Evolutionary conservation across 30 jellyfish, hydroid and myxozoan genomes (phyloP).

Genomic region (Aurelia aurita complex sp. Pacific): DNA sequence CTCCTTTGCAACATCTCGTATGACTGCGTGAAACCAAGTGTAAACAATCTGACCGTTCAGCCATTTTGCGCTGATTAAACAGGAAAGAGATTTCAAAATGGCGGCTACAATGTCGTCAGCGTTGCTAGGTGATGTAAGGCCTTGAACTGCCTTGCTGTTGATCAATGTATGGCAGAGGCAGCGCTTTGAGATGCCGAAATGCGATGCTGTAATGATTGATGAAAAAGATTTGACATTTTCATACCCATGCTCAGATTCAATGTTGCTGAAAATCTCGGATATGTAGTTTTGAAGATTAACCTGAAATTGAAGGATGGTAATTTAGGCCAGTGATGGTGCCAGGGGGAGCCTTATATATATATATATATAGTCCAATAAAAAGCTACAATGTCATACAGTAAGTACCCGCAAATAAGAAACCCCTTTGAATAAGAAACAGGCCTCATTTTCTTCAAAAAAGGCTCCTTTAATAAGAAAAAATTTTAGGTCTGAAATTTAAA

Average conservation of each 20-base stretch:
- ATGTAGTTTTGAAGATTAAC: conserved; percentile 11
- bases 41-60: conserved; percentile 26
- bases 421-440: too few species aligned
- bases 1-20: conserved; percentile 27
- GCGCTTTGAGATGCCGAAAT: conserved; percentile 65
- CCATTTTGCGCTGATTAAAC: conserved; percentile 32
- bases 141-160: not conserved
- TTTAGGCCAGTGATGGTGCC: not conserved
- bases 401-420: too few species aligned
- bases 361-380: too few species aligned
- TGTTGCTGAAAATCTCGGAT: conserved; percentile 24
- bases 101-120: not conserved
- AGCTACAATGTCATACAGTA: too few species aligned
- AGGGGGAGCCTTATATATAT: too few species aligned
- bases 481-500: too few species aligned
- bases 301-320: not conserved
- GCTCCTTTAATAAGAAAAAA: too few species aligned
- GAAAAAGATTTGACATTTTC: conserved; percentile 19
- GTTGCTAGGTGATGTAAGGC: not conserved
- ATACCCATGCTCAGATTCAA: conserved; percentile 29
- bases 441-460: too few species aligned
- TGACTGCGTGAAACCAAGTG: conserved; percentile 44
- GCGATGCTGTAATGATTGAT: conserved; percentile 44
- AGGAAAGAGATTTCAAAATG: conserved; percentile 17
- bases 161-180: conserved; percentile 29